Conservation (phyloP, 2,113 vertebrate species). For the Tamias sibiricus region DNA sequence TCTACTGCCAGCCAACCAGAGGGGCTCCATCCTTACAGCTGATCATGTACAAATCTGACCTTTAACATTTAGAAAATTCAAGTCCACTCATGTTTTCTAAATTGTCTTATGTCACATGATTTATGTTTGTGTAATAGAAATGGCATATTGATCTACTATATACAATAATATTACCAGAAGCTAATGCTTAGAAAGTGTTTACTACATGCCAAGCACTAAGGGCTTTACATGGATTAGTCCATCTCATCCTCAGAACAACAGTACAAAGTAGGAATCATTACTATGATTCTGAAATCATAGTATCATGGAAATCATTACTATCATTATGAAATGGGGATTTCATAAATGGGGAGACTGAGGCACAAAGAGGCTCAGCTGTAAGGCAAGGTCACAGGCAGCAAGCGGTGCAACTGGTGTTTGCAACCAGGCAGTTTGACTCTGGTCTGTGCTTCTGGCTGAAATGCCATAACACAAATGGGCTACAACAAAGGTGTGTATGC, state of each 20-base stretch:
- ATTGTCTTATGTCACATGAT: background rate
- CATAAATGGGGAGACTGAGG: background rate
- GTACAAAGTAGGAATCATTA: background rate
- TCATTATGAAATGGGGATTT: too few species aligned
- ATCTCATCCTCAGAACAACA: background rate
- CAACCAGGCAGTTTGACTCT: background rate
- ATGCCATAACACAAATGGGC: background rate
- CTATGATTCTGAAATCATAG: too few species aligned
- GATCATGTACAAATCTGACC: background rate
- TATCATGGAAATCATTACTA: too few species aligned
- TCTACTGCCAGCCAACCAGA: background rate
- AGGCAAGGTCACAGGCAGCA: background rate
- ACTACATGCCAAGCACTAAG: background rate
- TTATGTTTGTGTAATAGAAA: background rate
- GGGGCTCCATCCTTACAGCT: fast-evolving
- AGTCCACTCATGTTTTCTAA: background rate
- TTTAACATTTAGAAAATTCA: background rate
- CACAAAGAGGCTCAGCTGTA: background rate
- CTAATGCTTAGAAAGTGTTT: background rate
- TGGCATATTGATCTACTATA: background rate
- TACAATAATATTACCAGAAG: background rate
- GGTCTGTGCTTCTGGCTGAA: background rate
- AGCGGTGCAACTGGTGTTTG: background rate
- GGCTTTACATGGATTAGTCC: background rate
- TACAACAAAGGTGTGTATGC: fast-evolving